phyloP scores from a whole-genome alignment of 1,140 invertebrate species.

The Littorina saxatilis region DNA sequence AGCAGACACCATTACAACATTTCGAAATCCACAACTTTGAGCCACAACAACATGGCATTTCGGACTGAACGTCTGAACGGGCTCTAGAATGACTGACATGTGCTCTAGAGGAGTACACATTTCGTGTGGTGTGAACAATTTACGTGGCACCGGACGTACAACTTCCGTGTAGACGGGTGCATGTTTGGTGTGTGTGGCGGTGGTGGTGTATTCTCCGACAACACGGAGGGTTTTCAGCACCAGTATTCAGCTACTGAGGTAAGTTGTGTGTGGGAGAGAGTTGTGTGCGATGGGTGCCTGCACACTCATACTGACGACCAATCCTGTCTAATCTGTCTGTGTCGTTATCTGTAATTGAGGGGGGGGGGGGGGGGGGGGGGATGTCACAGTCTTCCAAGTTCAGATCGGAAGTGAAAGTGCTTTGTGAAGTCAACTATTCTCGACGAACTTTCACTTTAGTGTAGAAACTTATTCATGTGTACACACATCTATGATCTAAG shows the following conservation, averaged over 20 bases:
- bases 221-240: neutral
- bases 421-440: no score
- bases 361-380: no score
- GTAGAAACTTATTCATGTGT: no score
- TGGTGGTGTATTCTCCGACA: neutral
- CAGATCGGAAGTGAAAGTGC: no score
- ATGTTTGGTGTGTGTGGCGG: conserved; percentile 5
- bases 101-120: neutral
- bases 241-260: conserved; percentile 19
- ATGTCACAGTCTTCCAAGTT: no score
- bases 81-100: neutral
- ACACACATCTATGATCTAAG: no score
- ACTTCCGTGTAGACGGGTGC: neutral
- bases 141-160: neutral
- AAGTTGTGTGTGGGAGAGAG: neutral
- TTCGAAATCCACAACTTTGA: conserved; percentile 17
- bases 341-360: neutral
- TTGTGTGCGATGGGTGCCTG: no score
- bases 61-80: neutral
- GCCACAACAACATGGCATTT: conserved; percentile 7
- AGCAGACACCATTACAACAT: conserved; percentile 25
- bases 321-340: neutral
- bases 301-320: neutral
- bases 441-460: no score
- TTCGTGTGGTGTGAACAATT: conserved; percentile 8